Evolutionary conservation across 2,888 invertebrate species (phyloP).

Genomic region (Pseudoips prasinana): DNA sequence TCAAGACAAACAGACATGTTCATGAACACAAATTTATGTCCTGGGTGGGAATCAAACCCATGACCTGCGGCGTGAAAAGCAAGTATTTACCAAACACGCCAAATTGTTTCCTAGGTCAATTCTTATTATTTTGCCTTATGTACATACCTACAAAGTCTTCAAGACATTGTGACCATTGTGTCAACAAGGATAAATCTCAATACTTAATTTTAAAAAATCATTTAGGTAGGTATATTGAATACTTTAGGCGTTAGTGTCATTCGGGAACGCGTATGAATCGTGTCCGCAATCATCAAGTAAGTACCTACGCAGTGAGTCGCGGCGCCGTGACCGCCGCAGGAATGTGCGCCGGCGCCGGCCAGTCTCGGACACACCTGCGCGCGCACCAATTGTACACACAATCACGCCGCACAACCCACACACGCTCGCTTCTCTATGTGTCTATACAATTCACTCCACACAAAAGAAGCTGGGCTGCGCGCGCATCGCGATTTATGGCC

Average conservation of each 20-base stretch:
- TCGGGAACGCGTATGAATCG: constrained; percentile 24
- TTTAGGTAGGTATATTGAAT: constrained; percentile 25
- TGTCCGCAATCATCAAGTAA: constrained; percentile 44
- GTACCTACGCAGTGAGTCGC: constrained; percentile 34
- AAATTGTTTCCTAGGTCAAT: too few species aligned
- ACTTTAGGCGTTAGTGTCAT: constrained; percentile 21
- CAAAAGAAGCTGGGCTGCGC: constrained; percentile 31
- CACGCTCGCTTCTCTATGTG: constrained; percentile 22
- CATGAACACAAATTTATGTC: too few species aligned
- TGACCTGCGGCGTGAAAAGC: too few species aligned
- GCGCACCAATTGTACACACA: constrained; percentile 45
- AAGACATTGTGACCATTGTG: too few species aligned
- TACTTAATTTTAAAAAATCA: too few species aligned
- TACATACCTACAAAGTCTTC: too few species aligned
- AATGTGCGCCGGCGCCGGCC: constrained; percentile 84
- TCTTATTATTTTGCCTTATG: too few species aligned
- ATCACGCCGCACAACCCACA: constrained; percentile 39
- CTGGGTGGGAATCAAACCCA: too few species aligned
- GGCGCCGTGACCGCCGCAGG: constrained; percentile 71
- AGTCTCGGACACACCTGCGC: constrained; percentile 86
- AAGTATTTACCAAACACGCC: too few species aligned
- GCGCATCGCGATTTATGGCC: constrained; percentile 47
- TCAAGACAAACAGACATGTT: too few species aligned
- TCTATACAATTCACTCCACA: constrained; percentile 19
- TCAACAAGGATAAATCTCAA: too few species aligned